These are phyloP conservation scores for Ictalurus furcatus DNA, from an alignment of 2,113 vertebrate genomes.

Conservation along the genomic window DNA sequence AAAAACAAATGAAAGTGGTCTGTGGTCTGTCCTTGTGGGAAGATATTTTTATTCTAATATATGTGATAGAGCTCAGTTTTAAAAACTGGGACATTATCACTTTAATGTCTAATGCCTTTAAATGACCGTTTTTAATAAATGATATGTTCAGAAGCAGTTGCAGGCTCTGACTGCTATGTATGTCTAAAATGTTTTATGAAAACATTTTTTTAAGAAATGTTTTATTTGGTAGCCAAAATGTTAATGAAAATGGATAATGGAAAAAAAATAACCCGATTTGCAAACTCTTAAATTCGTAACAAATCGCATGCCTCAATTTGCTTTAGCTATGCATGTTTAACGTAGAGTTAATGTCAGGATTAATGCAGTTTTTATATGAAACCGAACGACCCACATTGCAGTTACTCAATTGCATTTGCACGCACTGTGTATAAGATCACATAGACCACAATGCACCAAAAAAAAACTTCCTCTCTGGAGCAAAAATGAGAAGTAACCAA, in stretches of 20 bases:
- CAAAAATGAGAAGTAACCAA: not conserved
- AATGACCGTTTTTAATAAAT: conserved; percentile 66
- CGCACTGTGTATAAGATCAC: not conserved
- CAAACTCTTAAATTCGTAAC: not conserved
- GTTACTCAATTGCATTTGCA: not conserved
- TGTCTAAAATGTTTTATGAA: not conserved
- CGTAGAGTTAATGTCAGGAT: not conserved
- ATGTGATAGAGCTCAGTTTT: conserved; percentile 21
- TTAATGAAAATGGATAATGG: not conserved
- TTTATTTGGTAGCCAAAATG: not conserved
- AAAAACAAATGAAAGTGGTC: conserved; percentile 13
- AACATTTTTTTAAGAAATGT: not conserved
- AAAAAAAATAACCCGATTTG: not conserved
- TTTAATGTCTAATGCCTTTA: conserved; percentile 59
- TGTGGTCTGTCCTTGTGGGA: conserved; percentile 19
- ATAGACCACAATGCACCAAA: too few relatives aligned
- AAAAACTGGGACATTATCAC: conserved; percentile 41
- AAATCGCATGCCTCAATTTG: not conserved
- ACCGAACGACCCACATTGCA: not conserved
- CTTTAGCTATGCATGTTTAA: not conserved
- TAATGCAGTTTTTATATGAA: not conserved
- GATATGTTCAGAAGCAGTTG: conserved; percentile 46
- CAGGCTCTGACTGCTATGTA: not conserved
- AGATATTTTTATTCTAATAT: conserved; percentile 18
- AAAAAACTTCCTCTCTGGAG: not conserved